phyloP scores from a whole-genome alignment of 2,888 invertebrate species.

The Rhorus exstirpatorius region DNA sequence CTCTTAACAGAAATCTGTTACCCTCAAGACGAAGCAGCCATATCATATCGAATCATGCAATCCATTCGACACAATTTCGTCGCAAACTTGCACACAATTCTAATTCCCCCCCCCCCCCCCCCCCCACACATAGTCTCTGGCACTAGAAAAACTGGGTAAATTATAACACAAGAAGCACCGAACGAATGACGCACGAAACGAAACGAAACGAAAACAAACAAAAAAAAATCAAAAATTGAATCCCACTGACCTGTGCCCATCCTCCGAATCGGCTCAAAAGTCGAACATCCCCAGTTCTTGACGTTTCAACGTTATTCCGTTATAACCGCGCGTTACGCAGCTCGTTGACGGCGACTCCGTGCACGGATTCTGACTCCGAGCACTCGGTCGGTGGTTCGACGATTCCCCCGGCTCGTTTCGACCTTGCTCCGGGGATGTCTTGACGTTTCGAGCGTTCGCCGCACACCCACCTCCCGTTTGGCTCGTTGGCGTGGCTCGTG shows the following conservation, averaged over 20 bases:
- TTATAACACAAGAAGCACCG: not conserved
- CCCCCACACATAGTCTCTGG: not conserved
- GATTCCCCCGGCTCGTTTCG: constrained; percentile 79
- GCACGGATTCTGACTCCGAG: constrained; percentile 46
- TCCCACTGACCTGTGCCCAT: constrained; percentile 91
- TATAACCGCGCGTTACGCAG: constrained; percentile 65
- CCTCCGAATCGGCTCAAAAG: constrained; percentile 87
- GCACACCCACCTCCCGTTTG: constrained; percentile 74
- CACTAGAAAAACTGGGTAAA: not conserved
- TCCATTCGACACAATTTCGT: not conserved
- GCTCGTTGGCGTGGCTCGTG: constrained; percentile 71
- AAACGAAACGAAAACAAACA: constrained; percentile 55
- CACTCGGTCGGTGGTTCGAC: constrained; percentile 76
- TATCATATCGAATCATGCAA: not conserved
- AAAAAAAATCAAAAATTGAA: constrained; percentile 53
- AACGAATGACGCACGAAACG: not conserved
- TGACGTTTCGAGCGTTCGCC: constrained; percentile 65
- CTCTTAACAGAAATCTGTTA: not conserved
- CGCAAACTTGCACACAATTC: not conserved
- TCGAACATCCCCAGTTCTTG: constrained; percentile 79
- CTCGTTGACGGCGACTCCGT: constrained; percentile 45
- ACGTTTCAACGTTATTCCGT: constrained; percentile 62
- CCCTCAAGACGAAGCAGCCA: not conserved
- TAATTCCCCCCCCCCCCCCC: too few species aligned
- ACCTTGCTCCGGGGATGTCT: constrained; percentile 75